These are phyloP conservation scores for Tapirus indicus DNA, from an alignment of 2,797 vertebrate species.

Conservation along the genomic window DNA sequence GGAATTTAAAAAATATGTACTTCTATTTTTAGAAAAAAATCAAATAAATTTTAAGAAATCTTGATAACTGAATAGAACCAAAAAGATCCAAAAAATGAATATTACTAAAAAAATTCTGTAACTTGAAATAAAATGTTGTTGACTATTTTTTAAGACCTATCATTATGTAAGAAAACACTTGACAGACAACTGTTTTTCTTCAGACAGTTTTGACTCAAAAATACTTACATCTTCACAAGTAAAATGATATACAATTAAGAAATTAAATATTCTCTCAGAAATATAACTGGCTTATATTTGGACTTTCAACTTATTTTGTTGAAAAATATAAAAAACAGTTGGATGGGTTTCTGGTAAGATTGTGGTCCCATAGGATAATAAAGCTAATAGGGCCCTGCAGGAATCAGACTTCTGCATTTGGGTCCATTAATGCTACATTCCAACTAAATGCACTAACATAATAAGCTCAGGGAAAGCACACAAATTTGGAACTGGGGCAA, in stretches of 20 bases:
- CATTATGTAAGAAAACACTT: background rate
- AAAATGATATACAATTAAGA: slow-evolving; percentile 1
- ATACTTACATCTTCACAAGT: background rate
- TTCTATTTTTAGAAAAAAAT: background rate
- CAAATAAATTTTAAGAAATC: background rate
- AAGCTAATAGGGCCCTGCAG: background rate
- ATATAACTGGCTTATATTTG: background rate
- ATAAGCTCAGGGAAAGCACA: background rate
- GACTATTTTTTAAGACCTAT: slow-evolving; percentile 18
- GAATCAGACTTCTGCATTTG: background rate
- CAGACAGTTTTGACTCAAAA: background rate
- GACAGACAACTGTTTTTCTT: background rate
- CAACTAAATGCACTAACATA: background rate
- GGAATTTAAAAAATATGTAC: background rate
- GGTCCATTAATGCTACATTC: background rate
- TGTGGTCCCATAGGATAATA: background rate
- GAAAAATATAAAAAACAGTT: background rate
- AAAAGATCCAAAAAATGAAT: background rate
- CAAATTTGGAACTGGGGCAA: background rate
- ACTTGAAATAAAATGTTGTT: slow-evolving; percentile 1
- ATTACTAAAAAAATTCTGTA: background rate
- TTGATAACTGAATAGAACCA: background rate
- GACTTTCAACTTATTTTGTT: background rate
- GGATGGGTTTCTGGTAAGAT: background rate
- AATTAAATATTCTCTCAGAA: background rate